Base-by-base conservation (phyloP, 1,140 invertebrate species). In the Atta colombica region DNA sequence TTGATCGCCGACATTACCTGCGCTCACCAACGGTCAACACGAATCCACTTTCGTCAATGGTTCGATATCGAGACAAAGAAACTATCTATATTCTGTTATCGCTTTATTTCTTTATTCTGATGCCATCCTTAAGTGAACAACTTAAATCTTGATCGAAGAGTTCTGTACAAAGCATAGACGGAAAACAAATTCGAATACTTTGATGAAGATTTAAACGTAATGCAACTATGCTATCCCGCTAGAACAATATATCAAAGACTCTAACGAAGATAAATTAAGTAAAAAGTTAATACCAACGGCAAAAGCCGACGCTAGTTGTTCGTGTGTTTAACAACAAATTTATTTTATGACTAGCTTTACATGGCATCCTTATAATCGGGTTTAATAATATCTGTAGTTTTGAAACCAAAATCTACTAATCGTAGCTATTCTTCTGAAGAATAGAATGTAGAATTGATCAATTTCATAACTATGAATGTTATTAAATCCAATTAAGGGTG, bases 1-100 rank as follows among this genome's bases (percentile, higher is more conserved):
- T 86, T 86, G 85, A 86, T 86, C 85, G 85, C 25, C 61, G 65
- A 21, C 77, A 81, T 86, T 86, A 81, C 63, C n/a, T 35, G 80
- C 63, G 61, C 53, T 60, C 53, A 49, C 65, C 53, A 10, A 61
- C 78, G 53, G 65, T 28, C 28, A 65, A 81, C 85, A 81, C 74
- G 53, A 81, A 53, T 39, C 10, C 77, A 61, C 85, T 81, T 82
- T 81, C 77, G 49, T 82, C 66, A 58, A 82, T 55, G 45, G 31
- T 45, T 81, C 77, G 78, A 82, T 68, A 77, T 7, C 31, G 39
- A 21, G 39, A 61, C 45, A 55, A 65, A 65, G 35, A 28, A 45
- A 85, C 60, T 39, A 61, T 71, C 78, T 86, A 69, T 51, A 81
- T 71, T 69, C 77, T 35, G 63, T 49, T 66, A 21, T 39, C 74